Conservation (phyloP, 2,113 vertebrate species). For the Agapornis roseicollis region DNA sequence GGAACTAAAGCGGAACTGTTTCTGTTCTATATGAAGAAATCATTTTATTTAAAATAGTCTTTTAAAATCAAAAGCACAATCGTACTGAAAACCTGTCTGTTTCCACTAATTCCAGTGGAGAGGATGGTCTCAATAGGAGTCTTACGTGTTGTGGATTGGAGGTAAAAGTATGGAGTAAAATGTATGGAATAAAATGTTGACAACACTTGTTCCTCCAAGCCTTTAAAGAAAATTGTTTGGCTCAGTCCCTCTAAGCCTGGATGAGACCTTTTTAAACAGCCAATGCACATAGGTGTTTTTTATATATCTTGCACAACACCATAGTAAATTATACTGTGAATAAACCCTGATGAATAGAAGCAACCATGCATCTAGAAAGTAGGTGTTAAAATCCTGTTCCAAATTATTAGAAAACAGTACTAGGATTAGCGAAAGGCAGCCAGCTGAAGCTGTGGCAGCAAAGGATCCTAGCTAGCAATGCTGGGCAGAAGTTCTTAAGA, state of each 20-base stretch:
- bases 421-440: not conserved
- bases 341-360: conserved; percentile 28
- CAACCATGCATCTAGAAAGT: conserved; percentile 9
- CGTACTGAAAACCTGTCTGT: not conserved
- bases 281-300: not conserved
- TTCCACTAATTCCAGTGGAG: not conserved
- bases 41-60: not conserved
- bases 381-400: conserved; percentile 8
- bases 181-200: not conserved
- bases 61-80: not conserved
- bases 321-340: not conserved
- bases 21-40: not conserved
- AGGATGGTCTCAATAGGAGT: not conserved
- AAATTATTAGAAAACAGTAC: not conserved
- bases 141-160: not conserved
- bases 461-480: not conserved
- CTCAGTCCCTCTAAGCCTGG: not conserved
- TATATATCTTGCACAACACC: not conserved
- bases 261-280: not conserved
- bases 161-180: not conserved
- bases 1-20: not conserved
- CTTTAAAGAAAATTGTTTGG: not conserved
- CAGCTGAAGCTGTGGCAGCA: not conserved
- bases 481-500: not conserved
- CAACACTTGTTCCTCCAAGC: not conserved